Evolutionary conservation across 2,888 invertebrate genomes (phyloP).

Genomic region (Pyrochroa serraticornis): DNA sequence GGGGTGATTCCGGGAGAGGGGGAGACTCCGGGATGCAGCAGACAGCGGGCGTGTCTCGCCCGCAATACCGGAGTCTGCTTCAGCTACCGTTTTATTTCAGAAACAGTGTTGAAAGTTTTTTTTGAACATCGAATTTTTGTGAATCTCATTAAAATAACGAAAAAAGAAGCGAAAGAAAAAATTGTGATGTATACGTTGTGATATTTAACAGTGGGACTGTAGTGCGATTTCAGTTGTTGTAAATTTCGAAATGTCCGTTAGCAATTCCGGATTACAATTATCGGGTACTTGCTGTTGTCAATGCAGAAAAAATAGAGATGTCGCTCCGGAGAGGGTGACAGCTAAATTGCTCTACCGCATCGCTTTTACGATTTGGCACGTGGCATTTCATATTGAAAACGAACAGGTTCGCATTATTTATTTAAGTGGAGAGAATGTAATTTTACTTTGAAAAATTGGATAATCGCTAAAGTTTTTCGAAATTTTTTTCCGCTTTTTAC

Average conservation of each 20-base stretch:
- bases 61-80: conserved; percentile 45
- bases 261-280: conserved; percentile 38
- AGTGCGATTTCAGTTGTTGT: conserved; percentile 5
- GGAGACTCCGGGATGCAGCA: conserved; percentile 49
- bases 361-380: conserved; percentile 77
- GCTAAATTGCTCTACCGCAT: conserved; percentile 71
- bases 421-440: neutral
- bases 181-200: conserved; percentile 11
- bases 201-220: conserved; percentile 8
- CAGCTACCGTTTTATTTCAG: conserved; percentile 25
- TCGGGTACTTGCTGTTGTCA: conserved; percentile 42
- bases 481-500: too few relatives aligned
- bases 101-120: conserved; percentile 19
- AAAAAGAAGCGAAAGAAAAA: neutral
- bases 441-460: too few relatives aligned
- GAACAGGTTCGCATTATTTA: conserved; percentile 50
- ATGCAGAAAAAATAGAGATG: conserved; percentile 50
- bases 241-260: conserved; percentile 37
- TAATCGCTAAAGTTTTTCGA: too few relatives aligned
- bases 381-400: conserved; percentile 72
- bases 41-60: conserved; percentile 52
- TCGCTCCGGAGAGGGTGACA: conserved; percentile 59
- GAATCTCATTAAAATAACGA: conserved; percentile 6
- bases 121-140: conserved; percentile 18
- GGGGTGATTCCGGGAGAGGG: conserved; percentile 46